These are phyloP conservation scores for Peromyscus eremicus DNA, from an alignment of 2,797 vertebrate genomes.

Conservation along the genomic window DNA sequence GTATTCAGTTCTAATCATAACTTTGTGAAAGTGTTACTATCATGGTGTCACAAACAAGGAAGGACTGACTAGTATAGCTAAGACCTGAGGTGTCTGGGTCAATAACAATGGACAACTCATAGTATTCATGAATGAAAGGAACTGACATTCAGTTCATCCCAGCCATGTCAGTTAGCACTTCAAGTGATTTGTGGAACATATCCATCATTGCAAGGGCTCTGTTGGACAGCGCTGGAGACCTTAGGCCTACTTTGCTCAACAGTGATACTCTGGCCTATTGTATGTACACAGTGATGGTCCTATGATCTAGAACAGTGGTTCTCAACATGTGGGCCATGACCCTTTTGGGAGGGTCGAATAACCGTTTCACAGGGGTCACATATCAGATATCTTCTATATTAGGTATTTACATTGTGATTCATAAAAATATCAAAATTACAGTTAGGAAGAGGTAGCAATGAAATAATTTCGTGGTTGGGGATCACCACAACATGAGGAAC, in stretches of 20 bases:
- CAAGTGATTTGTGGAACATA: background rate
- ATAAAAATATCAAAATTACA: background rate
- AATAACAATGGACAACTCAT: background rate
- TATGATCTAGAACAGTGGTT: background rate
- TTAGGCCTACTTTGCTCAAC: background rate
- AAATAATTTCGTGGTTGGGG: background rate
- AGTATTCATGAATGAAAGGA: constrained; percentile 8
- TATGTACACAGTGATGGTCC: background rate
- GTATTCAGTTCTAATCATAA: background rate
- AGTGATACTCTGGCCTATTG: background rate
- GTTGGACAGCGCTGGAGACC: background rate
- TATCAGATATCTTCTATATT: background rate
- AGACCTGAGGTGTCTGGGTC: background rate
- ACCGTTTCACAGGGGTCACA: background rate
- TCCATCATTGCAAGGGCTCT: background rate
- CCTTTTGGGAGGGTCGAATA: background rate
- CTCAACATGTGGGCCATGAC: background rate
- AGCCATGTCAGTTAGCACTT: background rate
- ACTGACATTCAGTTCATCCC: background rate
- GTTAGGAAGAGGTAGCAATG: background rate
- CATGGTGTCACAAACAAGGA: background rate
- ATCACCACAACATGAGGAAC: background rate
- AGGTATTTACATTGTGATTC: background rate
- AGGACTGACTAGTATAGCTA: background rate
- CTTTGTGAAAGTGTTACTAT: background rate